Percentiles rank a stretch among this genome's conserved stretches.
Evolutionary conservation across 1,140 invertebrate genomes (phyloP).

Genomic region (Polyergus mexicanus): DNA sequence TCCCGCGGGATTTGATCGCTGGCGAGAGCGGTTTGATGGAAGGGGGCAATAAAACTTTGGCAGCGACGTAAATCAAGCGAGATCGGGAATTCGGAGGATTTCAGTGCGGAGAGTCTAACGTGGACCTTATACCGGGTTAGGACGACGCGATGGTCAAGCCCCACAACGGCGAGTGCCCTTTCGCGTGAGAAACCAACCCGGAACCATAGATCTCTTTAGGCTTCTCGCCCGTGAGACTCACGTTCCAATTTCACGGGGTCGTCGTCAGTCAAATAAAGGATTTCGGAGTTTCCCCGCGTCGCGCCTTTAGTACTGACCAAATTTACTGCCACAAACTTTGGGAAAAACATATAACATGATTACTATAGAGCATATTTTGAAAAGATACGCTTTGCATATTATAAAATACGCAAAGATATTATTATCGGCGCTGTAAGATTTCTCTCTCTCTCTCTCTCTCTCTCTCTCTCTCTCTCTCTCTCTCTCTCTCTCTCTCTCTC

Average conservation of each 20-base stretch:
- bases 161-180: background rate
- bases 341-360: constrained; percentile 44
- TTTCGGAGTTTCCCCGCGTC: background rate
- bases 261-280: background rate
- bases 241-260: constrained; percentile 59
- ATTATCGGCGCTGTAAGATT: constrained; percentile 40
- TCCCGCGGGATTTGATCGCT: constrained; percentile 51
- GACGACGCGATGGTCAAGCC: constrained; percentile 34
- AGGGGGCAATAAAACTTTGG: constrained; percentile 80
- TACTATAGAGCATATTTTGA: background rate
- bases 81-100: constrained; percentile 44
- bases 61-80: constrained; percentile 77
- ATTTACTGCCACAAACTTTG: background rate
- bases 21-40: constrained; percentile 71
- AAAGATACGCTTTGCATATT: background rate
- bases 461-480: too few relatives aligned
- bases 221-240: constrained; percentile 43
- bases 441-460: too few relatives aligned
- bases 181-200: background rate
- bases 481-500: too few relatives aligned
- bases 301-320: background rate
- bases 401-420: background rate
- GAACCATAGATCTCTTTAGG: constrained; percentile 61
- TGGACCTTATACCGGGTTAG: constrained; percentile 39
- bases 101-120: constrained; percentile 36